Percentiles rank a stretch among this genome's conserved stretches.
Evolutionary conservation across 2,888 invertebrate genomes (phyloP).

Genomic region (Diadromus collaris): DNA sequence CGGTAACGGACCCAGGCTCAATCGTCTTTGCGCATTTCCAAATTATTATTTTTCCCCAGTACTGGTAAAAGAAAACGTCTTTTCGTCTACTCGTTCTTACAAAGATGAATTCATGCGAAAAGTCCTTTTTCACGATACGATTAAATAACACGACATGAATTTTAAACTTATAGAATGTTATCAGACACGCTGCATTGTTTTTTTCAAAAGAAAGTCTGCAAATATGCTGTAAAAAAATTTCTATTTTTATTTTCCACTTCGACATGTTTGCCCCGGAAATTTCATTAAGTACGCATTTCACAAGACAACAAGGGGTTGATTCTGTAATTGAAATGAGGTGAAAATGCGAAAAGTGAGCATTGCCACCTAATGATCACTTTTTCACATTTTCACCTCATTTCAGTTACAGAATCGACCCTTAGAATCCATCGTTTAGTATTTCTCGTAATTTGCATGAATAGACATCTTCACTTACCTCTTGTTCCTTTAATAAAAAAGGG

Average conservation of each 20-base stretch:
- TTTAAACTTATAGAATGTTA: no score
- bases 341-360: no score
- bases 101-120: constrained; percentile 27
- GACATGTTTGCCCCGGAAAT: background rate
- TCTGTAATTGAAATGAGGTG: no score
- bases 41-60: constrained; percentile 26
- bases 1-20: constrained; percentile 17
- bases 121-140: no score
- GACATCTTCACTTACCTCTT: constrained; percentile 34
- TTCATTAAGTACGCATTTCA: constrained; percentile 36
- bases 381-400: no score
- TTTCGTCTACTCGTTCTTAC: constrained; percentile 32
- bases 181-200: no score
- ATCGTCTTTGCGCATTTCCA: constrained; percentile 25
- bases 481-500: constrained; percentile 23
- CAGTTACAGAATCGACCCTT: no score
- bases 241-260: no score
- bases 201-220: no score
- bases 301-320: constrained; percentile 15
- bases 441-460: constrained; percentile 32
- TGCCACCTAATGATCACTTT: no score
- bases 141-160: no score
- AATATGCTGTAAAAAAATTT: no score
- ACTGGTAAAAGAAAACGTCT: constrained; percentile 24
- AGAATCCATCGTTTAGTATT: constrained; percentile 23